Evolutionary conservation across 2,888 invertebrate species (phyloP).

Genomic region (Acleris sparsana): DNA sequence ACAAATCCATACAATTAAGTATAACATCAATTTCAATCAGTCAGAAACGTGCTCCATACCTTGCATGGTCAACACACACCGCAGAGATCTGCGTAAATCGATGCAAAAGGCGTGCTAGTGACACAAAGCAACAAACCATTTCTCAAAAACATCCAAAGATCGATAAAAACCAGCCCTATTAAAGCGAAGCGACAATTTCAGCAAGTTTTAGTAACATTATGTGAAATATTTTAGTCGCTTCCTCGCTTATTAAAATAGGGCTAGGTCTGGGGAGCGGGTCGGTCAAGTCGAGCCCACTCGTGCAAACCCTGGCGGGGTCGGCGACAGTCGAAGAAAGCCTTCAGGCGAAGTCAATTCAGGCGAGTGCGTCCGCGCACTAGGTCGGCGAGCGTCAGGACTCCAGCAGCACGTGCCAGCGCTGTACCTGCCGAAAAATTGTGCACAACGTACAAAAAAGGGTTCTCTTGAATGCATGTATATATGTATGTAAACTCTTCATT

Average conservation of each 20-base stretch:
- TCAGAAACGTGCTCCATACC: slow-evolving; percentile 49
- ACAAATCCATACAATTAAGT: slow-evolving; percentile 31
- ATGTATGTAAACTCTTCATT: too few relatives aligned
- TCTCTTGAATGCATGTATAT: too few relatives aligned
- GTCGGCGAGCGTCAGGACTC: slow-evolving; percentile 86
- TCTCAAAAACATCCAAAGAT: slow-evolving; percentile 22
- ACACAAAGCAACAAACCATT: slow-evolving; percentile 23
- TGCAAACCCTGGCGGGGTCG: slow-evolving; percentile 41
- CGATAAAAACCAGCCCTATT: slow-evolving; percentile 4
- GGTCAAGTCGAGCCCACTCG: slow-evolving; percentile 30
- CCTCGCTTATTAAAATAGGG: background rate
- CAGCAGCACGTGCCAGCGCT: slow-evolving; percentile 96
- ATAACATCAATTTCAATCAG: slow-evolving; percentile 53
- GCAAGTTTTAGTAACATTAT: background rate
- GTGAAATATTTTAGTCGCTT: background rate
- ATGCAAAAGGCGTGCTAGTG: slow-evolving; percentile 18
- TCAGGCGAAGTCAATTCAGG: slow-evolving; percentile 47
- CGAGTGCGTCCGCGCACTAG: slow-evolving; percentile 59
- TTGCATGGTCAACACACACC: slow-evolving; percentile 39
- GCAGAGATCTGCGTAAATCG: slow-evolving; percentile 32
- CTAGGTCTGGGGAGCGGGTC: background rate
- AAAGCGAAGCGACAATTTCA: background rate
- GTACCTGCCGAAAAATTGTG: slow-evolving; percentile 83
- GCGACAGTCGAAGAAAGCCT: slow-evolving; percentile 36
- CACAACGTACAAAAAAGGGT: too few relatives aligned